Base-by-base conservation (phyloP, 2,113 vertebrate genomes). In the Micronycteris hirsuta region DNA sequence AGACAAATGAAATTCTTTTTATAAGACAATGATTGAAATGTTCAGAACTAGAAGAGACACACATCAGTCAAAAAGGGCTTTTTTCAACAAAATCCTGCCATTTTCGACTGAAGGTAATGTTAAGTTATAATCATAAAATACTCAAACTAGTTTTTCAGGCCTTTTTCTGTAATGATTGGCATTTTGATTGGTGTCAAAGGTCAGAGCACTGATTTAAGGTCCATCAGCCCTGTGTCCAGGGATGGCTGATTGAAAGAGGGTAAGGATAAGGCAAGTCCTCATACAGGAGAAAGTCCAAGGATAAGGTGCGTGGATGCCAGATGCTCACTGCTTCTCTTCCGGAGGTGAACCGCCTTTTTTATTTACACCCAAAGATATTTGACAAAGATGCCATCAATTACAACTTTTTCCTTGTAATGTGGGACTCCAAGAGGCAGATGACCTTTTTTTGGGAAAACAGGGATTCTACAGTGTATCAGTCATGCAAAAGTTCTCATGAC, bases 1-100 rank as follows among this genome's bases (percentile, higher is more conserved):
- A 90, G 91, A 87, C 95, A 91, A 91, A 95, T 93, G 93, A 54
- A 74, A 88, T 94, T 94, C 52, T 82, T 91, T 96, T 91, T 92
- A 82, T 85, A 84, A 88, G 71, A 85, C 41, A 45, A 33, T 88
- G 82, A 95, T 71, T 61, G 71, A 93, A 95, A 95, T 91, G 86
- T 81, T 94, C 91, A 94, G 76, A 95, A 77, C 41, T 56, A 71
- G 58, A 89, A 89, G 43, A 94, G 73, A 92, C 67, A 95, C 43
- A 86, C 17, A 77, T 93, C 85, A 94, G 63, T 96, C 91, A 86
- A 91, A 95, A 47, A 20, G 45, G 2, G 0, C 52, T 36, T n/a
- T 33, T 67, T 56, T 11, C 31, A 67, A 86, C 41, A 90, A 96
- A 94, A 88, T 80, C 15, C 31, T 94, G 43, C 36, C 41, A 84